Evolutionary conservation across 2,888 invertebrate genomes (phyloP).

Genomic region (Biston stratarius): DNA sequence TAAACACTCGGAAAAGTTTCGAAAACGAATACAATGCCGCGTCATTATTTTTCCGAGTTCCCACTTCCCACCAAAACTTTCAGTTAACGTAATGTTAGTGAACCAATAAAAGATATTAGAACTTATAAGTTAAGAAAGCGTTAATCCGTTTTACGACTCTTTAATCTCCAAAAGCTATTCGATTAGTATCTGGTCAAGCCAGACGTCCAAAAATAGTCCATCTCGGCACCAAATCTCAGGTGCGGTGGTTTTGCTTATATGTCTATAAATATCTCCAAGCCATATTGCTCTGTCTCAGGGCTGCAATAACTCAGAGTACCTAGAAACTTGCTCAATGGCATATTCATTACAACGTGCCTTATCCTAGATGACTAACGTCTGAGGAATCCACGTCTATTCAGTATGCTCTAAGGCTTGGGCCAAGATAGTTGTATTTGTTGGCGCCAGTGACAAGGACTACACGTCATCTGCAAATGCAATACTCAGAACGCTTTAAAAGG

Average conservation of each 20-base stretch:
- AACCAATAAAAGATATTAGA: neutral
- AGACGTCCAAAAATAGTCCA: conserved; percentile 36
- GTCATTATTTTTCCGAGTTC: too few relatives aligned
- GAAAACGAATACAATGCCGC: too few relatives aligned
- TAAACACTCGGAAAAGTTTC: too few relatives aligned
- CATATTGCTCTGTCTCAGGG: conserved; percentile 43
- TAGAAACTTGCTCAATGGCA: conserved; percentile 45
- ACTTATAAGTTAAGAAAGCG: conserved; percentile 8
- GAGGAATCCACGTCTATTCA: conserved; percentile 55
- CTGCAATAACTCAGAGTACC: conserved; percentile 41
- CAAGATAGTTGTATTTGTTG: conserved; percentile 52
- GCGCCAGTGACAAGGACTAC: conserved; percentile 54
- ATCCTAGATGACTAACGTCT: conserved; percentile 62
- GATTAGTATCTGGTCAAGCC: conserved; percentile 2
- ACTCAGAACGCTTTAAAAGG: conserved; percentile 38
- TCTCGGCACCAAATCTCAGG: conserved; percentile 35
- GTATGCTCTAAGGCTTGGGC: conserved; percentile 53
- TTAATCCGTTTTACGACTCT: conserved; percentile 10
- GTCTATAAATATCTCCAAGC: conserved; percentile 43
- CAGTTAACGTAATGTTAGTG: neutral
- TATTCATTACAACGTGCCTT: conserved; percentile 57
- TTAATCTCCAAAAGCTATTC: conserved; percentile 8
- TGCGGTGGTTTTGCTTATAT: conserved; percentile 31
- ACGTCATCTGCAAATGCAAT: conserved; percentile 36
- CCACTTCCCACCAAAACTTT: too few relatives aligned